Percentiles rank a stretch among this genome's conserved stretches.
phyloP scores from a whole-genome alignment of 2,888 invertebrate species.

The Drosophila glabriapex region DNA sequence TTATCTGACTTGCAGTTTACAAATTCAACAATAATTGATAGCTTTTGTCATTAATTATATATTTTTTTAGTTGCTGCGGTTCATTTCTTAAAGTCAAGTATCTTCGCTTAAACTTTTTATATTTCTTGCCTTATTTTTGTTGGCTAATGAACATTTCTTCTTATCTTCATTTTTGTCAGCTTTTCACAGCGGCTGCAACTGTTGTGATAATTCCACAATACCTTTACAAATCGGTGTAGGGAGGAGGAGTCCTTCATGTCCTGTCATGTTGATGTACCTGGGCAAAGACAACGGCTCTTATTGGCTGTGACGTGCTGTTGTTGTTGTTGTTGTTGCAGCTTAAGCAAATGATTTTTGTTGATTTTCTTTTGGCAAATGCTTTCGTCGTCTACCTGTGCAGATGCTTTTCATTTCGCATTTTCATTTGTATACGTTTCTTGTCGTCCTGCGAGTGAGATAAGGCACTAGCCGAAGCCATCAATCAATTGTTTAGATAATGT shows the following conservation, averaged over 20 bases:
- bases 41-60: background rate
- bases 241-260: slow-evolving; percentile 18
- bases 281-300: slow-evolving; percentile 38
- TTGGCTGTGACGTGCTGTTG: slow-evolving; percentile 41
- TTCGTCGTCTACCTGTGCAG: slow-evolving; percentile 25
- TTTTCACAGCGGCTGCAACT: background rate
- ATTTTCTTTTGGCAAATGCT: slow-evolving; percentile 57
- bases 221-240: slow-evolving; percentile 7
- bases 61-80: background rate
- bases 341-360: slow-evolving; percentile 63
- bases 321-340: slow-evolving; percentile 16
- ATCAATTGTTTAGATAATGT: slow-evolving; percentile 70
- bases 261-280: slow-evolving; percentile 47
- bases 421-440: slow-evolving; percentile 44
- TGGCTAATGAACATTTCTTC: background rate
- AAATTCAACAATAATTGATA: background rate
- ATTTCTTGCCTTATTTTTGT: background rate
- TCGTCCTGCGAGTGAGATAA: slow-evolving; percentile 36
- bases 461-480: slow-evolving; percentile 55
- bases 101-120: background rate
- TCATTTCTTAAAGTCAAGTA: background rate
- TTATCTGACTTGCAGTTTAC: background rate
- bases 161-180: background rate
- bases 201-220: slow-evolving; percentile 8
- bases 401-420: slow-evolving; percentile 39